phyloP scores from a whole-genome alignment of 1,140 invertebrate species.

The Tetranychus urticae region DNA sequence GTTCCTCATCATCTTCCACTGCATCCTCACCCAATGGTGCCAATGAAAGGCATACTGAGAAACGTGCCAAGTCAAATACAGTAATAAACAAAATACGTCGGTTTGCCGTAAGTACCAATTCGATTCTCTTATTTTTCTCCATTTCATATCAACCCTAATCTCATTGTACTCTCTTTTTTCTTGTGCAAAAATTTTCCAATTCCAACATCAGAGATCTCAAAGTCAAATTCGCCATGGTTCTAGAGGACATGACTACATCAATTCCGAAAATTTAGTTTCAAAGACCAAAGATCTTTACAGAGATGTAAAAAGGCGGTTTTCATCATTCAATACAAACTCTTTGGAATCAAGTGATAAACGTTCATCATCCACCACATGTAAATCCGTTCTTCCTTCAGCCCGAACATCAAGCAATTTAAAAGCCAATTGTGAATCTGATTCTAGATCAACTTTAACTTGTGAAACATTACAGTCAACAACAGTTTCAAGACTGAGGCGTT shows the following conservation, averaged over 20 bases:
- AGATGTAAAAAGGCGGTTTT: not conserved
- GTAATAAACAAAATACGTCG: not conserved
- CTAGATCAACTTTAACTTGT: not conserved
- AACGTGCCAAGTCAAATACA: not conserved
- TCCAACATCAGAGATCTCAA: not conserved
- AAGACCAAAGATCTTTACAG: slow-evolving; percentile 1
- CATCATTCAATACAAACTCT: not conserved
- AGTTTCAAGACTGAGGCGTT: not conserved
- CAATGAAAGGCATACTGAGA: not conserved
- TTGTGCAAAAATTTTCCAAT: not conserved
- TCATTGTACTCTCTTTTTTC: not conserved
- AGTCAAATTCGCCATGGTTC: not conserved
- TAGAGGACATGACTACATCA: not conserved
- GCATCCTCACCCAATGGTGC: too few relatives aligned
- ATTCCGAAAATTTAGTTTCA: not conserved
- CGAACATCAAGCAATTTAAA: not conserved
- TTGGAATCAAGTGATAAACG: not conserved
- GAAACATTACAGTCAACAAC: not conserved
- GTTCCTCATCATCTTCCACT: not conserved
- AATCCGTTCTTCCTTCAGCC: not conserved
- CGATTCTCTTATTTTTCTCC: not conserved
- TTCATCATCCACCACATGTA: not conserved
- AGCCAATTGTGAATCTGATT: too few relatives aligned
- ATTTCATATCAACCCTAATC: not conserved
- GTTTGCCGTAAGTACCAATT: not conserved